Percentiles rank a stretch among this genome's conserved stretches.
Evolutionary conservation across 2,113 vertebrate species (phyloP).

Genomic region (Spermophilus dauricus): DNA sequence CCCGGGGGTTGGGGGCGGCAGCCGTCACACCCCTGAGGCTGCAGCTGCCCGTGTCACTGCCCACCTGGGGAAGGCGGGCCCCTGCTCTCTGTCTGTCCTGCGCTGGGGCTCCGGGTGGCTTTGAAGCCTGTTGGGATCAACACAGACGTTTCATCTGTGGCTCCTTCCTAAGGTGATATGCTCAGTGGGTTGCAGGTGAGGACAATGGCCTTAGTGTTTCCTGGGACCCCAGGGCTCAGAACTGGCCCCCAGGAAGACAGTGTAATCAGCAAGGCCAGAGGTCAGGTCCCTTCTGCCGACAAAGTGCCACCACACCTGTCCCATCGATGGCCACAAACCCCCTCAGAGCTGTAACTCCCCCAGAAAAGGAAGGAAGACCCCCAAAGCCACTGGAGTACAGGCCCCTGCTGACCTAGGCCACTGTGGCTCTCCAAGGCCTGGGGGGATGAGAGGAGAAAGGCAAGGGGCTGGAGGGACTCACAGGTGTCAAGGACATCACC

Average conservation of each 20-base stretch:
- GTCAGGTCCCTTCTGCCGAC: background rate
- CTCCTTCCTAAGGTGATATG: background rate
- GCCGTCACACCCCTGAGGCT: too few relatives aligned
- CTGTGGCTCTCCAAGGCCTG: background rate
- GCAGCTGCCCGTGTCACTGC: accelerated
- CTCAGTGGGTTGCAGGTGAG: background rate
- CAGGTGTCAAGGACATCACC: too few relatives aligned
- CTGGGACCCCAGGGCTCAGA: background rate
- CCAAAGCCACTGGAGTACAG: background rate
- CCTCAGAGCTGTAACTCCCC: background rate
- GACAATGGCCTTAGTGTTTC: background rate
- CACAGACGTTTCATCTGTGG: background rate
- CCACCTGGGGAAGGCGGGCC: too few relatives aligned
- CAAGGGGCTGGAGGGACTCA: too few relatives aligned
- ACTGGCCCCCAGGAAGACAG: background rate
- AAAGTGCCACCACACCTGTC: background rate
- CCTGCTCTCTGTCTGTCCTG: background rate
- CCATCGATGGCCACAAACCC: background rate
- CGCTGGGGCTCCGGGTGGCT: accelerated
- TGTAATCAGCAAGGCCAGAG: background rate
- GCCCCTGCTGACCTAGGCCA: background rate
- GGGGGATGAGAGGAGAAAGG: background rate
- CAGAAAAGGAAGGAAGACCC: background rate
- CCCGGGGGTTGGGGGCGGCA: too few relatives aligned
- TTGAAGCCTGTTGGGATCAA: background rate